These are phyloP conservation scores for Lasioglossum oenotherae DNA, from an alignment of 2,888 invertebrate genomes.

Conservation along the genomic window DNA sequence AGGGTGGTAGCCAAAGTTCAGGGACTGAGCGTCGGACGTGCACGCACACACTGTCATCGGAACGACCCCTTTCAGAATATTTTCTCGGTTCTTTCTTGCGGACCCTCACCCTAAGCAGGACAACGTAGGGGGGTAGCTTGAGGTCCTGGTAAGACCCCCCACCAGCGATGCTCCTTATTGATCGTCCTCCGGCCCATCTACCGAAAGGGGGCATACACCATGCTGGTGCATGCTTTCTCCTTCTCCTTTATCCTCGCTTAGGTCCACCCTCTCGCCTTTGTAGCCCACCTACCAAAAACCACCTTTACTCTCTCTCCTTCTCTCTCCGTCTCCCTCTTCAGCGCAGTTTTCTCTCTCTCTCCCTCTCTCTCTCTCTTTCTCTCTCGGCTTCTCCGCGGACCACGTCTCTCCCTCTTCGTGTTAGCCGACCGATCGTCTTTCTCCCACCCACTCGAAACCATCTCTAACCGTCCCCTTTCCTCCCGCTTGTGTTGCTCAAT, in stretches of 20 bases:
- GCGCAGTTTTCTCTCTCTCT: constrained; percentile 58
- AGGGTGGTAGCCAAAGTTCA: constrained; percentile 70
- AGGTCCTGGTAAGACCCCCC: constrained; percentile 84
- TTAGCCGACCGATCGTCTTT: constrained; percentile 37
- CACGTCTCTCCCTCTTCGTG: constrained; percentile 31
- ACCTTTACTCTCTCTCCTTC: constrained; percentile 70
- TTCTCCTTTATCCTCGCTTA: constrained; percentile 81
- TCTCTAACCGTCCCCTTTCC: constrained; percentile 39
- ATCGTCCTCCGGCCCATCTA: constrained; percentile 83
- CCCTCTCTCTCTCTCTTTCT: constrained; percentile 58
- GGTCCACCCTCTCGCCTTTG: constrained; percentile 81
- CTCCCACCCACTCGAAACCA: constrained; percentile 33
- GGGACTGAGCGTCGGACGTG: constrained; percentile 67
- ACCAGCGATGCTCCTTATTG: constrained; percentile 83
- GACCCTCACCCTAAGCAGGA: constrained; percentile 81
- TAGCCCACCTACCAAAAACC: constrained; percentile 82
- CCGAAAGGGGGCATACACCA: constrained; percentile 72
- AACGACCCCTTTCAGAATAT: constrained; percentile 79
- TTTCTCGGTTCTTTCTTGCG: constrained; percentile 84
- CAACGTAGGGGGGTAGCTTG: constrained; percentile 79
- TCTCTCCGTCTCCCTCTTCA: constrained; percentile 38
- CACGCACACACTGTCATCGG: constrained; percentile 56
- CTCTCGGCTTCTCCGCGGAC: constrained; percentile 22
- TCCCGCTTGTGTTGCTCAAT: constrained; percentile 61
- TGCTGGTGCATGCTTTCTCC: constrained; percentile 76